Evolutionary conservation across 2,888 invertebrate species (phyloP).

Genomic region (Nysson spinosus): DNA sequence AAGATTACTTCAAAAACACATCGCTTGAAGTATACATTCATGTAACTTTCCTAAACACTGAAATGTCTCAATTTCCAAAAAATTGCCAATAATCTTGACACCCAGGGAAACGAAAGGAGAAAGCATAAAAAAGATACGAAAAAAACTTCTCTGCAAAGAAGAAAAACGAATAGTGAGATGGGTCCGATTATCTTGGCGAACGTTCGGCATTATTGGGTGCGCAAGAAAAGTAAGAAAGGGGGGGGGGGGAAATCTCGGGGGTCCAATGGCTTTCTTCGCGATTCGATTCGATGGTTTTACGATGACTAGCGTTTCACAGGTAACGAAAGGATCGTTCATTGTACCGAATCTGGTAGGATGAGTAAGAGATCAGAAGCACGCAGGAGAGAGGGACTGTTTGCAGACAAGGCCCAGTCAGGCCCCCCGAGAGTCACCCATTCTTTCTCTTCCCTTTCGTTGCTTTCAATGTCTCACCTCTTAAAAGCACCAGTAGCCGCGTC

Average conservation of each 20-base stretch:
- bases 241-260: neutral
- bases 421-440: constrained; percentile 52
- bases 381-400: constrained; percentile 65
- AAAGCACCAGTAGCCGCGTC: constrained; percentile 56
- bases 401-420: constrained; percentile 67
- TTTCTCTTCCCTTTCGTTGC: constrained; percentile 6
- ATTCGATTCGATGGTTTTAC: constrained; percentile 71
- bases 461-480: constrained; percentile 44
- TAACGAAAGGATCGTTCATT: constrained; percentile 62
- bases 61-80: too few species aligned
- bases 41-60: too few species aligned
- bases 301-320: constrained; percentile 62
- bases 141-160: neutral
- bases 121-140: neutral
- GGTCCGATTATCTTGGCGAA: neutral
- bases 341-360: constrained; percentile 55
- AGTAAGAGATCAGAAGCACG: constrained; percentile 57
- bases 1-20: too few species aligned
- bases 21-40: too few species aligned
- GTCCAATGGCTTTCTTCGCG: constrained; percentile 59
- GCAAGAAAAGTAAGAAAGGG: neutral
- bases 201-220: neutral
- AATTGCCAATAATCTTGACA: too few species aligned
- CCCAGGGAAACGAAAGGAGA: too few species aligned
- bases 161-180: too few species aligned